These are phyloP conservation scores for Amiota communis DNA, from an alignment of 2,888 invertebrate species.

Conservation along the genomic window DNA sequence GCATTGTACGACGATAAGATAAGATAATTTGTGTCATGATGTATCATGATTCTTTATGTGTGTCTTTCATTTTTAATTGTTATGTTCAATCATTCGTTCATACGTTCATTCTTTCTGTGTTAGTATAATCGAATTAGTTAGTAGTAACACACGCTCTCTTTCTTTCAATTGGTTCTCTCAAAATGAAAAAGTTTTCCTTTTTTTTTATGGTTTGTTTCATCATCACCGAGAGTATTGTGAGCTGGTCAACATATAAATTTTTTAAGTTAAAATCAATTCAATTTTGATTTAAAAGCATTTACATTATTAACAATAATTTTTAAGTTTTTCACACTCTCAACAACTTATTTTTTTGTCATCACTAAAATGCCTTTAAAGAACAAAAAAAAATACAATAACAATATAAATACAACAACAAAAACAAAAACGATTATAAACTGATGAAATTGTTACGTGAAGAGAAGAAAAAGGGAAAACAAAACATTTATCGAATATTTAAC, in stretches of 20 bases:
- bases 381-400: background rate
- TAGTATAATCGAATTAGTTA: conserved; percentile 8
- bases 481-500: conserved; percentile 20
- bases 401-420: conserved; percentile 4
- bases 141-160: no score
- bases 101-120: no score
- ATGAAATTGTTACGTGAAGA: background rate
- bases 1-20: conserved; percentile 65
- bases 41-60: background rate
- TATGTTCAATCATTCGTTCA: no score
- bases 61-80: background rate
- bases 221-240: background rate
- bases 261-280: background rate
- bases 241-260: background rate
- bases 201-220: background rate
- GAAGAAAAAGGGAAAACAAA: background rate
- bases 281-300: conserved; percentile 17
- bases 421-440: background rate
- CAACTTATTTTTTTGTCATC: background rate
- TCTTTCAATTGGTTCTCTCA: background rate
- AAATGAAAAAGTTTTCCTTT: background rate
- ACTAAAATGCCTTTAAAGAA: conserved; percentile 19
- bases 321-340: background rate
- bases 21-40: background rate
- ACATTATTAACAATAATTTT: conserved; percentile 30